A percentile compares a stretch with the other conserved stretches of the same genome.
These are phyloP conservation scores for Raja brachyura DNA, from an alignment of 2,113 vertebrate genomes.

Conservation along the genomic window DNA sequence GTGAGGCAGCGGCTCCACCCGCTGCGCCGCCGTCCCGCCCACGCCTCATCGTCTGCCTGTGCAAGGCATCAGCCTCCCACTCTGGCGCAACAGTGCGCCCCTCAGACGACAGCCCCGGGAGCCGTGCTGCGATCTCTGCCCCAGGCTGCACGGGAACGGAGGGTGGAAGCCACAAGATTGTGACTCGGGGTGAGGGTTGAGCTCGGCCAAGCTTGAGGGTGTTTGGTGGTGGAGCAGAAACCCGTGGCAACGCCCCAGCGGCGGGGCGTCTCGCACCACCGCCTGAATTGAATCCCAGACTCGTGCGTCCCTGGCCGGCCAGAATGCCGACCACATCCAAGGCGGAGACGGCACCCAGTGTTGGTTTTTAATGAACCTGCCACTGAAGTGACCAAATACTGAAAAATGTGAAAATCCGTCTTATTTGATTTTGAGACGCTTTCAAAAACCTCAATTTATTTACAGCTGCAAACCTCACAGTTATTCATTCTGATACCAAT, in stretches of 20 bases:
- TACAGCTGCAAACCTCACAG: slow-evolving; percentile 18
- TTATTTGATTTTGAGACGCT: slow-evolving; percentile 20
- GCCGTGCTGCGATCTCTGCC: neutral
- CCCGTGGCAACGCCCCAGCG: neutral
- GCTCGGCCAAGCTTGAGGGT: slow-evolving; percentile 7
- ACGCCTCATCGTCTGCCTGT: neutral
- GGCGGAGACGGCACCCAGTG: neutral
- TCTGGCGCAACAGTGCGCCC: neutral
- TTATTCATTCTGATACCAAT: slow-evolving; percentile 17
- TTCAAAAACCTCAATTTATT: slow-evolving; percentile 23
- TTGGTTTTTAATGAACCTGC: neutral
- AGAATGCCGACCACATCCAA: slow-evolving; percentile 10
- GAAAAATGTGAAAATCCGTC: slow-evolving; percentile 7
- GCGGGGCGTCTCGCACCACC: neutral
- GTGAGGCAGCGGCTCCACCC: no score
- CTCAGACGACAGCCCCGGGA: neutral
- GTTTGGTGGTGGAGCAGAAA: neutral
- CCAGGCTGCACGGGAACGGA: neutral
- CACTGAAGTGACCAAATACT: slow-evolving; percentile 29
- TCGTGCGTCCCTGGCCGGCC: neutral
- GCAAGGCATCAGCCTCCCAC: neutral
- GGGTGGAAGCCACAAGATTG: neutral
- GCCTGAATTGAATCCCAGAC: neutral
- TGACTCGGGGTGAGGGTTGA: neutral
- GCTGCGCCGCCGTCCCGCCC: no score